phyloP scores from a whole-genome alignment of 2,113 vertebrate species.

The Helogale parvula region DNA sequence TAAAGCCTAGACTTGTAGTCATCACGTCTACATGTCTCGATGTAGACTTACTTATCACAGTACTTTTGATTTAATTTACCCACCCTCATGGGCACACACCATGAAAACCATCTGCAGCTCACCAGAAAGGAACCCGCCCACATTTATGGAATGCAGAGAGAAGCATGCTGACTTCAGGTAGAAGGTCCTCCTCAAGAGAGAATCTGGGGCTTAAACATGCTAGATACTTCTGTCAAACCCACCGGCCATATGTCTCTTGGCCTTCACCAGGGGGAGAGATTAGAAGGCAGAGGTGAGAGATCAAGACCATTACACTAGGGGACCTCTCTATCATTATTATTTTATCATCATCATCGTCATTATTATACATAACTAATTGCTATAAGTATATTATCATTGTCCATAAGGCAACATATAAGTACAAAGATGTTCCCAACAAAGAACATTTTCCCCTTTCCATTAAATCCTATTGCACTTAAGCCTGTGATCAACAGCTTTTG shows the following conservation, averaged over 20 bases:
- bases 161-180: fast-evolving
- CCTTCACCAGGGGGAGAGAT: background rate
- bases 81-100: background rate
- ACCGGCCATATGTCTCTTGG: no score
- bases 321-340: background rate
- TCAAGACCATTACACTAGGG: background rate
- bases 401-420: no score
- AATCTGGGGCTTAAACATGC: background rate
- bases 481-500: background rate
- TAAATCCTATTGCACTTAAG: background rate
- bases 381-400: background rate
- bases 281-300: background rate
- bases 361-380: background rate
- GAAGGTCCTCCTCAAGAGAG: background rate
- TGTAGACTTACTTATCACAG: background rate
- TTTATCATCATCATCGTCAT: background rate
- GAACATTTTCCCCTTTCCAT: background rate
- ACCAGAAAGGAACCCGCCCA: fast-evolving
- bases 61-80: background rate
- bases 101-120: fast-evolving
- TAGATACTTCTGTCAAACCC: background rate
- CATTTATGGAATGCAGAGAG: fast-evolving
- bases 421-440: background rate
- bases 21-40: no score
- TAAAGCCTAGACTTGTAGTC: background rate